Conservation (phyloP, 2,113 vertebrate species). For the Potamarius usumacintae region DNA sequence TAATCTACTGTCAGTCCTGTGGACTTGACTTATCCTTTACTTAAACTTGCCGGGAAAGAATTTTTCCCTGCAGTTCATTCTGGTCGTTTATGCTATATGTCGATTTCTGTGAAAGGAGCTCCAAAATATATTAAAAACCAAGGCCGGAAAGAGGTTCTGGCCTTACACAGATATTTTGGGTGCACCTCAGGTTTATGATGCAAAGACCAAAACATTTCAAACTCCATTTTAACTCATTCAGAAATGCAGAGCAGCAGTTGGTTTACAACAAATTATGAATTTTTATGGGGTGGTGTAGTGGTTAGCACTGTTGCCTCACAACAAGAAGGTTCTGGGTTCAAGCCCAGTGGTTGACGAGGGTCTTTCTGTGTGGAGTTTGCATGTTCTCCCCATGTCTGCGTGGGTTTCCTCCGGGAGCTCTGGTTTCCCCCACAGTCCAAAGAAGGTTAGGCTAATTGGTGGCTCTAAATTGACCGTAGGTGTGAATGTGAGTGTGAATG, state of each 20-base stretch:
- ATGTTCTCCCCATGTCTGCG: too few species aligned
- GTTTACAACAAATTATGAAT: too few species aligned
- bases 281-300: too few species aligned
- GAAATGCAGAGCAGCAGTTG: neutral
- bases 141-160: neutral
- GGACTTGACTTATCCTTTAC: neutral
- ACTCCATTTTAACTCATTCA: neutral
- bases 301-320: too few species aligned
- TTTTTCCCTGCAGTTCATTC: neutral
- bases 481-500: too few species aligned
- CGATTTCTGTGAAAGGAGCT: neutral
- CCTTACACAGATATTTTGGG: neutral
- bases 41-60: neutral
- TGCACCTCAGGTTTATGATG: neutral
- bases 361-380: too few species aligned
- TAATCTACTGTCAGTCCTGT: conserved; percentile 2
- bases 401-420: too few species aligned
- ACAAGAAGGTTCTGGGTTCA: too few species aligned
- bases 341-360: too few species aligned
- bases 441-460: too few species aligned
- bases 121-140: neutral
- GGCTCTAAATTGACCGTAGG: too few species aligned
- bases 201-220: neutral
- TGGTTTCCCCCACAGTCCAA: too few species aligned
- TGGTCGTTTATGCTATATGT: neutral